Percentiles rank a stretch among this genome's conserved stretches.
phyloP scores from a whole-genome alignment of 2,888 invertebrate species.

The Lithosia quadra region DNA sequence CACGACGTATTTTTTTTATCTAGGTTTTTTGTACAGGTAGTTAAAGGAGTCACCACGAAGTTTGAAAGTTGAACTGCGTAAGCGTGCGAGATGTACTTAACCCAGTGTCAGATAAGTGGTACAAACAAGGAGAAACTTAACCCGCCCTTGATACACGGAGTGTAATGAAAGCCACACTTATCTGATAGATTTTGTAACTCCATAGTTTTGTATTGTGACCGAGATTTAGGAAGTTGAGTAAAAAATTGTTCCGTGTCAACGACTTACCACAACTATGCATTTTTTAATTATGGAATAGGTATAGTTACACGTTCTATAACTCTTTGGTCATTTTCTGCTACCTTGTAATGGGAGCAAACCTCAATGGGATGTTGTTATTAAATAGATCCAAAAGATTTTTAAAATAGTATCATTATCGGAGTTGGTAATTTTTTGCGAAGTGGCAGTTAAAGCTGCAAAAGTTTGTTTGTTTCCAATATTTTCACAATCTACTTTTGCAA shows the following conservation, averaged over 20 bases:
- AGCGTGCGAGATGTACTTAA: constrained; percentile 24
- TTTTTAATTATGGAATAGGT: neutral
- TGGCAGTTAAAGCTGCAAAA: no score
- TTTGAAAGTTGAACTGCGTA: constrained; percentile 14
- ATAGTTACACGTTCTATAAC: neutral
- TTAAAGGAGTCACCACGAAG: constrained; percentile 17
- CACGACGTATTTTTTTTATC: no score
- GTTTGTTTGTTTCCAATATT: no score
- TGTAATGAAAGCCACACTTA: constrained; percentile 41
- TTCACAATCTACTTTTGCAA: no score
- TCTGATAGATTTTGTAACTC: constrained; percentile 41
- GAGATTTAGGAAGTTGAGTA: constrained; percentile 38
- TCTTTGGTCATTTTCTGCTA: neutral
- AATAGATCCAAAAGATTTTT: no score
- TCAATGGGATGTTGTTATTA: no score
- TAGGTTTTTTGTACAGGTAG: no score
- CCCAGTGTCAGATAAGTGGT: constrained; percentile 22
- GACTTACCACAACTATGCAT: constrained; percentile 25
- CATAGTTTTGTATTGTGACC: constrained; percentile 31
- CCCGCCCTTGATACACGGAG: constrained; percentile 38
- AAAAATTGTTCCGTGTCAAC: constrained; percentile 48
- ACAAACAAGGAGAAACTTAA: constrained; percentile 40
- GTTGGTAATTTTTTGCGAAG: no score
- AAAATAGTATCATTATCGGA: no score
- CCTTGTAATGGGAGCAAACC: neutral